Evolutionary conservation across 2,888 invertebrate genomes (phyloP).

Genomic region (Neocrepidodera transversa): DNA sequence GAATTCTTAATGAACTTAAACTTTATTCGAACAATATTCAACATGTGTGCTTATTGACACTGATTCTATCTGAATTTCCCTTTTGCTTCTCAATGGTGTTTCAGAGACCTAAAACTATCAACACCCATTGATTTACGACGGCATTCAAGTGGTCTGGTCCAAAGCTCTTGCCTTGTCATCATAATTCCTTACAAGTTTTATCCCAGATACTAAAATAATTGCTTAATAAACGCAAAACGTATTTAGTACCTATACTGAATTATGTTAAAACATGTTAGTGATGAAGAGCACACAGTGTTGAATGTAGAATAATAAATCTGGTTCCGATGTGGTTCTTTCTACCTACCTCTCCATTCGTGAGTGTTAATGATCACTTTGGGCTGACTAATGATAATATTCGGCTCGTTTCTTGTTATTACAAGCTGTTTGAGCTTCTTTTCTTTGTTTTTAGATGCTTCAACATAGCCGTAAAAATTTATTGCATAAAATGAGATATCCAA

Average conservation of each 20-base stretch:
- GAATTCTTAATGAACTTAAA: too few relatives aligned
- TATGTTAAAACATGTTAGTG: conserved; percentile 23
- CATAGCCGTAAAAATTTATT: not conserved
- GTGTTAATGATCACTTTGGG: conserved; percentile 22
- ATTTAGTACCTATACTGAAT: conserved; percentile 32
- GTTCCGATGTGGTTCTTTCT: conserved; percentile 7
- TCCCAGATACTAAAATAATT: not conserved
- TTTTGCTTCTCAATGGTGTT: too few relatives aligned
- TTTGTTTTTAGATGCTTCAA: not conserved
- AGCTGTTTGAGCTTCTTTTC: not conserved
- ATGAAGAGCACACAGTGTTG: conserved; percentile 24
- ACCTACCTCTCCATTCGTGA: conserved; percentile 6
- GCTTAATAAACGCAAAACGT: conserved; percentile 31
- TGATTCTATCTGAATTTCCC: too few relatives aligned
- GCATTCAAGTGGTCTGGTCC: too few relatives aligned
- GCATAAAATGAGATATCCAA: too few relatives aligned
- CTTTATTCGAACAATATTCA: too few relatives aligned
- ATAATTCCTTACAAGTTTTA: too few relatives aligned
- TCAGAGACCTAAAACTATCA: too few relatives aligned
- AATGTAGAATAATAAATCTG: conserved; percentile 18
- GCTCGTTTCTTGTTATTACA: conserved; percentile 18
- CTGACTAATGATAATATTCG: conserved; percentile 14
- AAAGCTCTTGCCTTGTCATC: too few relatives aligned
- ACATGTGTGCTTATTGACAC: too few relatives aligned
- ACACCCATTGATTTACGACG: too few relatives aligned